Evolutionary conservation across 2,113 vertebrate species (phyloP), one percentile per base, ranked within the genome.

Genomic region (Zapornia atra): DNA sequence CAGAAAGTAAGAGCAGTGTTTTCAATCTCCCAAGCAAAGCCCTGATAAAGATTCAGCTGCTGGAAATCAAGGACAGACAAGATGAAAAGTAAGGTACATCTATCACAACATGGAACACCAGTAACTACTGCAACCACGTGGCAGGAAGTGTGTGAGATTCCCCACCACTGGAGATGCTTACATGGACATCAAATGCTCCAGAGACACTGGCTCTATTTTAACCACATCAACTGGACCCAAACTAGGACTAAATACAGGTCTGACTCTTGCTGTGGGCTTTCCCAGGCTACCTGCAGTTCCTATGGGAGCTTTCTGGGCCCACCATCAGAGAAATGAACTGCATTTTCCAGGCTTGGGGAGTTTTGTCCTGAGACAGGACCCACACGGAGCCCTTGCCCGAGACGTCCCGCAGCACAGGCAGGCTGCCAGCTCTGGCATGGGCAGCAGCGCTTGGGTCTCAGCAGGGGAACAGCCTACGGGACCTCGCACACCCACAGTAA

Each of bases 391-490:
- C 24, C 24, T 28, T 53, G 25, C 14, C 51, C 15, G 8, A 28
- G 51, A 33, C 5, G 2, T 19, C 20, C 50, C 5, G 12, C 38
- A 38, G 38, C 38, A 38, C 38, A 38, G 38, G 12, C 38, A 38
- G 38, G 6, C 71, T 69, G 60, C n/a, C 80, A 38, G 53, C 29
- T 34, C 36, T 11, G 6, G 36, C 26, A 2, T 11, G 44, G 63
- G 82, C 68, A 77, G 42, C 36, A 25, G 8, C 4, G 1, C 34
- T 10, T 6, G 13, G 31, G 9, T 60, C 6, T 51, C 34, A 26
- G 29, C 5, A 13, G 0, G 1, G 50, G 36, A 65, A 20, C 17
- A n/a, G 51, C 6, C 56, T 4, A 15, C 1, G 2, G 19, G 5
- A 42, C 56, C 48, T 24, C 12, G 1, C 38, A 11, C 2, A 1